Evolutionary conservation across 2,797 vertebrate genomes (phyloP), one percentile per base, ranked within the genome.

Genomic region (Gallinago solitaria): DNA sequence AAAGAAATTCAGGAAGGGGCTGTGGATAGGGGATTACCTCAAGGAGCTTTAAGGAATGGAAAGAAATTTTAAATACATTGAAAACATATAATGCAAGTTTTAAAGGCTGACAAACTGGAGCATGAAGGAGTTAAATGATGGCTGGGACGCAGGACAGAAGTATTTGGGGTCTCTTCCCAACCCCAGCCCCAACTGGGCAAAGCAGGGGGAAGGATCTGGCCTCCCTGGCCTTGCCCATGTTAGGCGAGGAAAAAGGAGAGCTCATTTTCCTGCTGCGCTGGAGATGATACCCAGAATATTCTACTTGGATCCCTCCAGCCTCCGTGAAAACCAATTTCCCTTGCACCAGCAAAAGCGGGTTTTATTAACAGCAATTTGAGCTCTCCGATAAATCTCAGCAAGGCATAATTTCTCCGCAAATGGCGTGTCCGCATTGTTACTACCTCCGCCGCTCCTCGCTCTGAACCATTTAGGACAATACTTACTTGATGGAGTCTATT

Each of bases 331-430:
- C 28, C 95, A 90, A 93, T 96, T 97, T 94, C 89, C 86, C 83
- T 89, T 39, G 57, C 48, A 28, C 86, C 60, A 90, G 93, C 86
- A 85, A 76, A 94, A 89, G 71, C 9, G 4, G 71, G 78, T 90
- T 96, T 96, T 94, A 96, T 95, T 95, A 96, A 92, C 92, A 80
- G 95, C 83, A 77, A 93, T 94, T 93, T 84, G 86, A 95, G 95
- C 89, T 93, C 90, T 16, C 63, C n/a, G 8, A 92, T 94, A 93
- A 94, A 95, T 89, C 95, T 91, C 28, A 0, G 78, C 17, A 16
- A 90, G 78, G 51, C 64, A 74, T 84, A 95, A 95, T 96, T 93
- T 83, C 92, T n/a, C 43, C 17, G 6, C 33, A 96, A 96, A 96
- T 79, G 81, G 81, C 92, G 57, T 15, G 75, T 67, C 71, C 45